Percentiles rank a stretch among this genome's conserved stretches.
Conservation (phyloP, 2,113 vertebrate genomes). For the Xiphophorus couchianus region DNA sequence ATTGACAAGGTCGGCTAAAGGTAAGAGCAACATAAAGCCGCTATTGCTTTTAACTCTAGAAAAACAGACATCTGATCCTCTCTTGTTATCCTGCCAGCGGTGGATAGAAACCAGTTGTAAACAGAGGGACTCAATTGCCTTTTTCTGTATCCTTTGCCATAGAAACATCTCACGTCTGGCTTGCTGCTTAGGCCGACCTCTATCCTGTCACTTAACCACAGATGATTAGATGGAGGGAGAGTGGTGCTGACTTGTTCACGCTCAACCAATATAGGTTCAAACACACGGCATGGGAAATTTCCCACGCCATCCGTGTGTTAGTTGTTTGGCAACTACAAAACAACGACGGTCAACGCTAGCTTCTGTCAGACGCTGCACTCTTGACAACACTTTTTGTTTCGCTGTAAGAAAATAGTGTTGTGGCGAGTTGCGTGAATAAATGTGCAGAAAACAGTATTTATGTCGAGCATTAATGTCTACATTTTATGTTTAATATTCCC, state of each 20-base stretch:
- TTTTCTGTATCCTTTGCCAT: conserved; percentile 68
- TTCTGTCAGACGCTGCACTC: conserved; percentile 1
- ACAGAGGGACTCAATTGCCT: conserved; percentile 59
- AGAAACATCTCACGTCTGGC: conserved; percentile 70
- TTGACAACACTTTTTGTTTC: background rate
- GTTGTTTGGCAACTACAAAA: conserved; percentile 35
- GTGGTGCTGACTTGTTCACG: conserved; percentile 63
- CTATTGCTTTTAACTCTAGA: conserved; percentile 23
- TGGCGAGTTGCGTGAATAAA: background rate
- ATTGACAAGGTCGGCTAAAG: conserved; percentile 62
- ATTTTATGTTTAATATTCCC: conserved; percentile 24
- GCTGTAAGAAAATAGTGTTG: background rate
- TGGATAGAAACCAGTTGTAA: conserved; percentile 57
- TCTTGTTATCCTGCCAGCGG: conserved; percentile 64
- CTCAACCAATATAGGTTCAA: conserved; percentile 51
- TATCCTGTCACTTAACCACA: conserved; percentile 66
- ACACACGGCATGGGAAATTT: conserved; percentile 44
- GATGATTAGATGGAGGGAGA: conserved; percentile 62
- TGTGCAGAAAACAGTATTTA: background rate
- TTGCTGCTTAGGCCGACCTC: conserved; percentile 56
- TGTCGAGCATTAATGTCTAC: background rate
- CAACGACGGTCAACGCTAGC: conserved; percentile 21
- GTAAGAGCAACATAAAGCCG: conserved; percentile 65
- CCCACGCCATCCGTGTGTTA: conserved; percentile 47
- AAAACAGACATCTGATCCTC: conserved; percentile 59